Evolutionary conservation across 1,140 invertebrate genomes (phyloP).

Genomic region (Aethina tumida): DNA sequence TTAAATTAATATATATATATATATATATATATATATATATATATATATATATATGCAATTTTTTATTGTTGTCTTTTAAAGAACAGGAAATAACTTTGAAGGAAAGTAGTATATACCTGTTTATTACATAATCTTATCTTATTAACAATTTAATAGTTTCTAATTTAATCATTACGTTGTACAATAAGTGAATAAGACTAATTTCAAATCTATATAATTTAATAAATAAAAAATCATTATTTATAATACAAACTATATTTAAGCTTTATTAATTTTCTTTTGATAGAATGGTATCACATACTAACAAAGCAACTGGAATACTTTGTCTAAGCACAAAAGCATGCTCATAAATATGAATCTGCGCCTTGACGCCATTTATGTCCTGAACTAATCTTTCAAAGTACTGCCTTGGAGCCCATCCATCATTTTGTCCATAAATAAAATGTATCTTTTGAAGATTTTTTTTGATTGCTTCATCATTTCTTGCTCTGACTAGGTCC

Average conservation of each 20-base stretch:
- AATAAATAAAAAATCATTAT: too few species aligned
- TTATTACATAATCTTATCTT: too few species aligned
- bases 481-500: conserved; percentile 45
- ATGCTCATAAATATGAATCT: conserved; percentile 59
- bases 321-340: conserved; percentile 62
- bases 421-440: conserved; percentile 65
- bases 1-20: too few species aligned
- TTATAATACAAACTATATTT: conserved; percentile 4
- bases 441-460: conserved; percentile 53
- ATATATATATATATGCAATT: too few species aligned
- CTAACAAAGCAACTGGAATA: conserved; percentile 49
- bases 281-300: conserved; percentile 46
- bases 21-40: too few species aligned
- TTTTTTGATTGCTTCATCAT: conserved; percentile 42
- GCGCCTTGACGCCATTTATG: conserved; percentile 51
- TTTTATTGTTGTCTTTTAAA: too few species aligned
- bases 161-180: too few species aligned
- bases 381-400: conserved; percentile 48
- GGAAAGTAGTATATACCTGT: too few species aligned
- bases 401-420: conserved; percentile 62
- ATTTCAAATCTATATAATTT: too few species aligned
- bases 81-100: too few species aligned
- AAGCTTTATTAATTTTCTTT: conserved; percentile 18
- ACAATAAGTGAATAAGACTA: too few species aligned
- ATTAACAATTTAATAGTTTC: too few species aligned